Base-by-base conservation (phyloP, 2,113 vertebrate species). In the Brienomyrus longianalis region DNA sequence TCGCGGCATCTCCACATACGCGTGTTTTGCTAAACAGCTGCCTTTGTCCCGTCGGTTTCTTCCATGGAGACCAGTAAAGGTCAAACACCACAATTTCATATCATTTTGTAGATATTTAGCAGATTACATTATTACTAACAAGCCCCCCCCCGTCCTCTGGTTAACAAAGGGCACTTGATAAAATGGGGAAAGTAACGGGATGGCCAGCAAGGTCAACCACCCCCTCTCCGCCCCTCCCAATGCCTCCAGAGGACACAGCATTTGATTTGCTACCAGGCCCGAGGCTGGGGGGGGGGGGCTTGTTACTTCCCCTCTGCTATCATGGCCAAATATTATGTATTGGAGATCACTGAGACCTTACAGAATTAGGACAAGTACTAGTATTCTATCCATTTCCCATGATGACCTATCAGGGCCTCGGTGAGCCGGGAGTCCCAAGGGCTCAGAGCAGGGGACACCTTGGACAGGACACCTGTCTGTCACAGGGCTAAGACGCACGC, bases 101-200 rank as follows among this genome's bases (percentile, higher is more conserved):
- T 35, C 74, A 43, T 43, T 43, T 80, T 43, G 74, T 43, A 43
- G 31, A 80, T 80, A 43, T 39, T 35, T 43, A 11, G 1, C 70
- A 77, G 27, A 77, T 39, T 70, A 35, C 47, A 86, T 50, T 88
- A 50, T 56, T 83, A 4, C 70, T 77, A 77, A 39, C 31, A 77
- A 19, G 31, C 4, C 66, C 27, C 9, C 27, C 66, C 5, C 74
- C 4, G 1, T 31, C 35, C 88, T 39, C 59, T 13, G 21, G 83
- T 52, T 50, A 59, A 85, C 56, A 84, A 89, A 45, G 52, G 80
- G 19, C 19, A 39, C 23, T 84, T 83, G 77, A 89, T 83, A 83
- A 89, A 35, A 50, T 0, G 17, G 21, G 47, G 47, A 39, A 77
- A 77, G 70, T 77, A 77, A 77, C 13, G 15, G 70, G 27, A 19